Percentiles rank a stretch among this genome's conserved stretches.
phyloP scores from a whole-genome alignment of 1,140 invertebrate genomes.

The Thaumetopoea pityocampa region DNA sequence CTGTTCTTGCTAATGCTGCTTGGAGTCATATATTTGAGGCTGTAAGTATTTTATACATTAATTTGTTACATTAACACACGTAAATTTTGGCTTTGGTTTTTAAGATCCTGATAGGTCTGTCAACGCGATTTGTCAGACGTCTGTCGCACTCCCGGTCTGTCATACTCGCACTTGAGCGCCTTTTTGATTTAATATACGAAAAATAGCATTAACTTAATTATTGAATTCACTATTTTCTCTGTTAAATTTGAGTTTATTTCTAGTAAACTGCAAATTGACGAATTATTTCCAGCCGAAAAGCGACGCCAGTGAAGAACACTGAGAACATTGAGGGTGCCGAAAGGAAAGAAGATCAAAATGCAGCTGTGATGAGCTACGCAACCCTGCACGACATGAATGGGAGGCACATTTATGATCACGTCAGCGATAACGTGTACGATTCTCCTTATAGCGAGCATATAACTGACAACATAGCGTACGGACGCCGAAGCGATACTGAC shows the following conservation, averaged over 20 bases:
- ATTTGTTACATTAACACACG: no score
- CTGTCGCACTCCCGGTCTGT: no score
- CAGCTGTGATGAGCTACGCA: slow-evolving; percentile 91
- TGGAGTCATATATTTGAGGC: slow-evolving; percentile 83
- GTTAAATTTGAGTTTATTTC: no score
- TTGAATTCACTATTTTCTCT: no score
- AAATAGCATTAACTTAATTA: no score
- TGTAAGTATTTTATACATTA: slow-evolving; percentile 77
- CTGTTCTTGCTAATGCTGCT: slow-evolving; percentile 85
- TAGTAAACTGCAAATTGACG: not conserved
- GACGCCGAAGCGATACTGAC: slow-evolving; percentile 69
- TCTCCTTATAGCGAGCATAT: slow-evolving; percentile 77
- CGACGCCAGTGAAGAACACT: slow-evolving; percentile 90
- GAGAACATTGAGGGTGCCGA: slow-evolving; percentile 91
- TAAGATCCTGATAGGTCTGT: no score
- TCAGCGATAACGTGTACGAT: slow-evolving; percentile 85
- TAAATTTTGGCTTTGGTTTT: no score
- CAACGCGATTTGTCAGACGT: no score
- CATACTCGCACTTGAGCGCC: not conserved
- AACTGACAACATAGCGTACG: slow-evolving; percentile 66
- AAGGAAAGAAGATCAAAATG: slow-evolving; percentile 88
- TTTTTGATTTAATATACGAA: no score
- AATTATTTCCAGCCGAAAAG: slow-evolving; percentile 79
- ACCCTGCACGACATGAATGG: slow-evolving; percentile 83
- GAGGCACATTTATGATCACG: slow-evolving; percentile 84